Evolutionary conservation across 2,113 vertebrate genomes (phyloP).

Genomic region (Triplophysa tibetana): DNA sequence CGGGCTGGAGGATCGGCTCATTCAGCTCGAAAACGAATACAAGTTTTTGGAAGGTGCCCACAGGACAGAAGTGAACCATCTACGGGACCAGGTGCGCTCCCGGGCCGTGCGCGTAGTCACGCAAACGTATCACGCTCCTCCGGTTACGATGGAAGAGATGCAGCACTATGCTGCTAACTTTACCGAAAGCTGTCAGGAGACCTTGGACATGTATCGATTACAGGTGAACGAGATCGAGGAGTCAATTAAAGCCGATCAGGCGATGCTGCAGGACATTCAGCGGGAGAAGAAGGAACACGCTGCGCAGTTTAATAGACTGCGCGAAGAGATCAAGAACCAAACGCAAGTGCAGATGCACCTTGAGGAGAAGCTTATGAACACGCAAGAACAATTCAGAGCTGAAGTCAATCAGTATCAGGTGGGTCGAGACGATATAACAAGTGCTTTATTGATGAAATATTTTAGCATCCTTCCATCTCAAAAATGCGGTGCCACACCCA

Average conservation of each 20-base stretch:
- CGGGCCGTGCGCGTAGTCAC: slow-evolving; percentile 63
- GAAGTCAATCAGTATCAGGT: slow-evolving; percentile 84
- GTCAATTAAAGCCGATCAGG: slow-evolving; percentile 72
- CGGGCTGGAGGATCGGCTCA: slow-evolving; percentile 79
- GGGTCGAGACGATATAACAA: slow-evolving; percentile 24
- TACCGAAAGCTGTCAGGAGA: slow-evolving; percentile 80
- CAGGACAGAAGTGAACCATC: slow-evolving; percentile 67
- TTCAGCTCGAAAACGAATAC: slow-evolving; percentile 77
- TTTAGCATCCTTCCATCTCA: neutral
- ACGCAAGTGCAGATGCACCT: slow-evolving; percentile 75
- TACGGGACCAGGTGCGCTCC: slow-evolving; percentile 71
- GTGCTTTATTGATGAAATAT: neutral
- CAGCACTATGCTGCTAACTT: slow-evolving; percentile 78
- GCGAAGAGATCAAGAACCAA: slow-evolving; percentile 74
- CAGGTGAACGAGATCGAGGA: slow-evolving; percentile 82
- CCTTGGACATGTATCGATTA: slow-evolving; percentile 80
- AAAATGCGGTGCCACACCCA: slow-evolving; percentile 64
- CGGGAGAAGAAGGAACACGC: slow-evolving; percentile 77
- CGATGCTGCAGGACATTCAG: slow-evolving; percentile 74
- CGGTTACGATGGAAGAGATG: slow-evolving; percentile 74
- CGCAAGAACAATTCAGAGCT: slow-evolving; percentile 76
- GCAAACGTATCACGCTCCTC: slow-evolving; percentile 62
- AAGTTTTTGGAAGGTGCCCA: slow-evolving; percentile 73
- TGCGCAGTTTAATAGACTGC: slow-evolving; percentile 76
- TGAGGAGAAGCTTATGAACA: slow-evolving; percentile 77